These are phyloP conservation scores for Anneissia japonica DNA, from an alignment of 35 echinoderm and acorn worm species.

Conservation along the genomic window DNA sequence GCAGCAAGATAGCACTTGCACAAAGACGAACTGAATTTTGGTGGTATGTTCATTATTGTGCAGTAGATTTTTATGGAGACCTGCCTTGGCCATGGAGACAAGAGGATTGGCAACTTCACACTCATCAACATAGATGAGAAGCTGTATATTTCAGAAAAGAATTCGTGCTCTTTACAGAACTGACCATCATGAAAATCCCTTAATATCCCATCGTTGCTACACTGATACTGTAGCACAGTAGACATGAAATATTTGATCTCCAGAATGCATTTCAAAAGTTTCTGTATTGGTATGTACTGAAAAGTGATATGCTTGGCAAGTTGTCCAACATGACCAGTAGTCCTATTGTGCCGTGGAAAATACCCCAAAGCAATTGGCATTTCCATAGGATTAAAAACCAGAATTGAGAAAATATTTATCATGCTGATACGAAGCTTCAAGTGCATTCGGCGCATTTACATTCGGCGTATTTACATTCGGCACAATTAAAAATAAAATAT, in stretches of 20 bases:
- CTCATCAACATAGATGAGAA: not conserved
- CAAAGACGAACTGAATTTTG: not conserved
- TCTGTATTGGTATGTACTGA: slow-evolving; percentile 19
- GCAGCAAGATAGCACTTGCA: not conserved
- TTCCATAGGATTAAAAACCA: no score
- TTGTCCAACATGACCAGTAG: no score
- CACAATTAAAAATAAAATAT: no score
- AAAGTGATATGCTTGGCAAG: no score
- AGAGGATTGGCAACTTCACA: slow-evolving; percentile 43
- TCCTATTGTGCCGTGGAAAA: no score
- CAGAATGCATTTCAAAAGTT: not conserved
- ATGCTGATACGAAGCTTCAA: no score
- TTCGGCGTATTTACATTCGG: no score
- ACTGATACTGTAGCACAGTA: not conserved
- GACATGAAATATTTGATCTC: not conserved
- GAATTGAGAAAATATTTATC: no score
- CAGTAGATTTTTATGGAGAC: slow-evolving; percentile 27
- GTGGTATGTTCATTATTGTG: slow-evolving; percentile 10
- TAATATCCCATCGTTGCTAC: slow-evolving; percentile 8
- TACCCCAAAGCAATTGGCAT: no score
- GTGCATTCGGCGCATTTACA: no score
- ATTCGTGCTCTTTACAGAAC: not conserved
- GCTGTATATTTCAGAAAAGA: slow-evolving; percentile 5
- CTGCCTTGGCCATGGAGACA: slow-evolving; percentile 36
- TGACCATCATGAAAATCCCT: slow-evolving; percentile 28